phyloP scores from a whole-genome alignment of 2,888 invertebrate species.

The Piscicola geometra region DNA sequence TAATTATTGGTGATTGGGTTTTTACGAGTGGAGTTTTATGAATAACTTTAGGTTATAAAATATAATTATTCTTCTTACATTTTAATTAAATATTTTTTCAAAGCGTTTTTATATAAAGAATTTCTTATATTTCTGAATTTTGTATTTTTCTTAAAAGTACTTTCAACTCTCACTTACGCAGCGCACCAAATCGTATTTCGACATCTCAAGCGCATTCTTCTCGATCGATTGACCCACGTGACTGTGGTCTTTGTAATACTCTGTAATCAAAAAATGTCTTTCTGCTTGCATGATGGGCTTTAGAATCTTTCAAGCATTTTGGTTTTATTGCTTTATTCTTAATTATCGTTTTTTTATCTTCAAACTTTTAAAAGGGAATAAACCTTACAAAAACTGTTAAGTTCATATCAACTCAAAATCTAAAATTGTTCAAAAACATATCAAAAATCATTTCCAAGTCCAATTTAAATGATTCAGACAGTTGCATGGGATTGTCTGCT shows the following conservation, averaged over 20 bases:
- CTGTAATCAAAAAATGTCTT: too few species aligned
- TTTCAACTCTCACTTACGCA: not conserved
- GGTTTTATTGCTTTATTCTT: not conserved
- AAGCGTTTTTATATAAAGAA: not conserved
- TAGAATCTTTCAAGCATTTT: too few species aligned
- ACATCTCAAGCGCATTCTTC: not conserved
- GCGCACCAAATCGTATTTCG: not conserved
- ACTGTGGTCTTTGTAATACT: not conserved
- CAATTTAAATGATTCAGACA: too few species aligned
- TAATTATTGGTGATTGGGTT: too few species aligned
- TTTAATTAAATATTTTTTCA: too few species aligned
- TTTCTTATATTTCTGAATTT: not conserved
- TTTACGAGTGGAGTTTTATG: too few species aligned
- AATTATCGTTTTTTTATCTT: not conserved
- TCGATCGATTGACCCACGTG: constrained; percentile 4
- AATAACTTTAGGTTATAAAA: too few species aligned
- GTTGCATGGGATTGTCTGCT: not conserved
- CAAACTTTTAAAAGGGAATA: not conserved
- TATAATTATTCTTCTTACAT: too few species aligned
- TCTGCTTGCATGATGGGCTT: too few species aligned
- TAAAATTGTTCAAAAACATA: too few species aligned
- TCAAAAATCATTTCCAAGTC: too few species aligned
- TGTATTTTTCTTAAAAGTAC: not conserved
- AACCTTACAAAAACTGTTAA: not conserved
- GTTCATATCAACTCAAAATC: too few species aligned